Evolutionary conservation across 2,888 invertebrate species (phyloP).

Genomic region (Leptinotarsa juncta): DNA sequence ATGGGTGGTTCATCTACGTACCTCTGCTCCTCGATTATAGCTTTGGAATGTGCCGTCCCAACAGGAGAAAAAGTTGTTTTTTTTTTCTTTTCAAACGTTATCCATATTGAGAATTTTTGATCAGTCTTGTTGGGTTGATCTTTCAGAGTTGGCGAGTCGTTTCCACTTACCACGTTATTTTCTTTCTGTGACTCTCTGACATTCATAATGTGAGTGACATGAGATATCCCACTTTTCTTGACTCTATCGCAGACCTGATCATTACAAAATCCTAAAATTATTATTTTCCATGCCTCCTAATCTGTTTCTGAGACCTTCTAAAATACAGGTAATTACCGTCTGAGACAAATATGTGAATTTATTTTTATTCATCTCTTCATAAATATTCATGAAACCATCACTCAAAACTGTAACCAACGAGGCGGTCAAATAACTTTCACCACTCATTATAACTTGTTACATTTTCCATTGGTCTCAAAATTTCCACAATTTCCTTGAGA

Average conservation of each 20-base stretch:
- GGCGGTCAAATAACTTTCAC: constrained; percentile 45
- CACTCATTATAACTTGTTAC: constrained; percentile 37
- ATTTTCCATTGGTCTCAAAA: no score
- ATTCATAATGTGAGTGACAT: constrained; percentile 13
- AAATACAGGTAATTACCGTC: constrained; percentile 23
- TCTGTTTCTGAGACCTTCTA: constrained; percentile 31
- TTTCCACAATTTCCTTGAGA: constrained; percentile 22
- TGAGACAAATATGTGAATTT: not conserved
- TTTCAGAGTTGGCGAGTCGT: not conserved
- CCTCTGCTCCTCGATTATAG: constrained; percentile 42
- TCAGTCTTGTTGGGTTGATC: constrained; percentile 1
- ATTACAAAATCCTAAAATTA: constrained; percentile 40
- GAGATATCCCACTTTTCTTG: constrained; percentile 23
- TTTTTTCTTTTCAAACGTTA: constrained; percentile 26
- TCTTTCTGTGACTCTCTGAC: not conserved
- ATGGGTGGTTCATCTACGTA: constrained; percentile 41
- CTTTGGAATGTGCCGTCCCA: constrained; percentile 34
- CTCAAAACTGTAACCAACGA: constrained; percentile 36
- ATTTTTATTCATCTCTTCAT: constrained; percentile 5
- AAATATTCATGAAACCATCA: constrained; percentile 31
- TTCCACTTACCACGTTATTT: no score
- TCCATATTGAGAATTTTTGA: constrained; percentile 26
- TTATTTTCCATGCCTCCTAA: constrained; percentile 42
- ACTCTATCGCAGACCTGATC: constrained; percentile 15
- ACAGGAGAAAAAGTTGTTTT: constrained; percentile 22